Conservation (phyloP, 1,140 invertebrate genomes). For the Camponotus vicinus region DNA sequence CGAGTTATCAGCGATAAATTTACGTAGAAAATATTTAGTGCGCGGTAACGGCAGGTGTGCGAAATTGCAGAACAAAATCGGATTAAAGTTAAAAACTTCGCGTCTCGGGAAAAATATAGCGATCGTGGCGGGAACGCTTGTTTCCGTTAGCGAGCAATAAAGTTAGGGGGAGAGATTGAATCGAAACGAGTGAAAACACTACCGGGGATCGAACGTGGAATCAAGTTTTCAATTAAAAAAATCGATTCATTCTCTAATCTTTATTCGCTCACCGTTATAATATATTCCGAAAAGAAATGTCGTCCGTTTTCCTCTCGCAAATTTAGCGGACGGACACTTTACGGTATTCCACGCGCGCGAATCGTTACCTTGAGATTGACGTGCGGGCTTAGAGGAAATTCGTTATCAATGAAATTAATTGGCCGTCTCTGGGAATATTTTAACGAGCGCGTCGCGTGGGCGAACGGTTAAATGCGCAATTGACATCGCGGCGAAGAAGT, state of each 20-base stretch:
- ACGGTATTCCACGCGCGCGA: neutral
- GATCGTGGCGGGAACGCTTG: slow-evolving; percentile 15
- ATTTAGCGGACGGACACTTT: neutral
- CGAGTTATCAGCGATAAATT: slow-evolving; percentile 23
- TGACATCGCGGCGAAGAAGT: slow-evolving; percentile 57
- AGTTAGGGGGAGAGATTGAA: neutral
- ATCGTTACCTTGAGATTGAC: neutral
- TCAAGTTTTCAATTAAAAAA: slow-evolving; percentile 45
- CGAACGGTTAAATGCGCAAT: slow-evolving; percentile 51
- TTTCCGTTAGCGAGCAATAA: slow-evolving; percentile 9
- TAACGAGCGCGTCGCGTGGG: slow-evolving; percentile 47
- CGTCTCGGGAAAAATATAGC: slow-evolving; percentile 5
- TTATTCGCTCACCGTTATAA: slow-evolving; percentile 24
- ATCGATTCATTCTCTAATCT: slow-evolving; percentile 15
- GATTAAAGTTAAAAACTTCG: slow-evolving; percentile 41
- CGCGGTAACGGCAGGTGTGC: neutral
- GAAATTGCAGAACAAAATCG: slow-evolving; percentile 19
- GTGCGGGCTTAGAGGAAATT: slow-evolving; percentile 20
- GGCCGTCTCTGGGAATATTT: slow-evolving; percentile 53
- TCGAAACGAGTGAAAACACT: slow-evolving; percentile 27
- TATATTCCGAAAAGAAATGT: slow-evolving; percentile 23
- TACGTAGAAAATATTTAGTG: slow-evolving; percentile 28
- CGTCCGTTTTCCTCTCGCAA: neutral
- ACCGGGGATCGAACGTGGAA: neutral
- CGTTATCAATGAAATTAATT: slow-evolving; percentile 56